A percentile compares a stretch with the other conserved stretches of the same genome.
These are phyloP conservation scores for Thumatha senex DNA, from an alignment of 2,888 invertebrate genomes.

Conservation along the genomic window DNA sequence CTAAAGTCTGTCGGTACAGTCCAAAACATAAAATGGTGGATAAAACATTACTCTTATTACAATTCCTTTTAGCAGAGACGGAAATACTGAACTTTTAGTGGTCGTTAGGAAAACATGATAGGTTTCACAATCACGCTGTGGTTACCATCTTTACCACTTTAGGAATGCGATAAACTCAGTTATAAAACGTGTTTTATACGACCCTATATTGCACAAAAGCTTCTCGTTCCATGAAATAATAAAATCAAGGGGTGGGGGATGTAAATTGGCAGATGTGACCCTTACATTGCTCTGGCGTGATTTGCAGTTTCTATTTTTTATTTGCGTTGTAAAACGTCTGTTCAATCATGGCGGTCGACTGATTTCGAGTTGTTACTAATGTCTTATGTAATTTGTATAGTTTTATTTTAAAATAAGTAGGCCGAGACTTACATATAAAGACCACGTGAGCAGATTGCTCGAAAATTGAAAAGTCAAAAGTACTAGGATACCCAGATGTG, in stretches of 20 bases:
- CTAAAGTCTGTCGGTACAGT: constrained; percentile 26
- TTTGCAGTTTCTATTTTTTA: constrained; percentile 41
- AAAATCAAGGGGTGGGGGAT: constrained; percentile 1
- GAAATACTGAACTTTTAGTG: constrained; percentile 41
- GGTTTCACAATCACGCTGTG: constrained; percentile 34
- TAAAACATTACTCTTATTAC: constrained; percentile 37
- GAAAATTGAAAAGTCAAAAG: no score
- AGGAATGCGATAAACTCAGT: constrained; percentile 50
- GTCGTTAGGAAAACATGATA: constrained; percentile 46
- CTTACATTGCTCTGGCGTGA: constrained; percentile 40
- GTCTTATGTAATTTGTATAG: no score
- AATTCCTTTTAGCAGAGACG: constrained; percentile 31
- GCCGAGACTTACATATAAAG: no score
- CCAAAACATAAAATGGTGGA: constrained; percentile 26
- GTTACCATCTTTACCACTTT: constrained; percentile 36
- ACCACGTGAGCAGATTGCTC: no score
- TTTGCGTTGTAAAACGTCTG: constrained; percentile 21
- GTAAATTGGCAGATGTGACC: constrained; percentile 30
- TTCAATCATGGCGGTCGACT: constrained; percentile 16
- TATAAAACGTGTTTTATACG: constrained; percentile 47
- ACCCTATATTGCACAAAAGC: constrained; percentile 46
- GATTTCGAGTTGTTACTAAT: no score
- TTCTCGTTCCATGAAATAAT: constrained; percentile 37
- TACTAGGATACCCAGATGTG: no score
- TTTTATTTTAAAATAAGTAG: constrained; percentile 6